phyloP scores from a whole-genome alignment of 1,140 invertebrate genomes.

The Grapholita molesta region DNA sequence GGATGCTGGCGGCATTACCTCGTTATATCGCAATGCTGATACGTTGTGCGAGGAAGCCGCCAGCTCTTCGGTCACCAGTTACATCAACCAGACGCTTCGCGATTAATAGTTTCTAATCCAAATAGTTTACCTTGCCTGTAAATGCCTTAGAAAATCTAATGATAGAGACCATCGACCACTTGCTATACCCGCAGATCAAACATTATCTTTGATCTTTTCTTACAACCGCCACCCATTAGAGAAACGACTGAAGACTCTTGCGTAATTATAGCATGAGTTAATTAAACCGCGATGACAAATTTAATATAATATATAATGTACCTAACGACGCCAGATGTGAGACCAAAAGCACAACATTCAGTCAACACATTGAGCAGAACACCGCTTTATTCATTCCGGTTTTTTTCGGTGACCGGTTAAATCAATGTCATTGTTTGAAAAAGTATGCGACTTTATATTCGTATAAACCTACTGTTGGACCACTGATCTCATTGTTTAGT shows the following conservation, averaged over 20 bases:
- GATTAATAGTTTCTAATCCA: too few species aligned
- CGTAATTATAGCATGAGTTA: background rate
- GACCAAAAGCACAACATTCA: background rate
- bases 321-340: background rate
- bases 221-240: background rate
- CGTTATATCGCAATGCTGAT: too few species aligned
- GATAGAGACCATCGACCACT: background rate
- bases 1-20: too few species aligned
- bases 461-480: constrained; percentile 38
- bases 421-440: constrained; percentile 52
- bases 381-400: constrained; percentile 8
- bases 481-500: constrained; percentile 76
- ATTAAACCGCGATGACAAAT: constrained; percentile 14
- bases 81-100: too few species aligned
- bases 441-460: constrained; percentile 25
- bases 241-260: background rate
- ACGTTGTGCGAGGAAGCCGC: too few species aligned
- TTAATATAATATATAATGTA: background rate
- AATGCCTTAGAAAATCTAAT: too few species aligned
- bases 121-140: too few species aligned
- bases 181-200: background rate
- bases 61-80: too few species aligned
- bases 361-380: background rate
- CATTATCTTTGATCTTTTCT: constrained; percentile 8
- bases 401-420: constrained; percentile 16